phyloP scores from a whole-genome alignment of 2,888 invertebrate species.

The Rhimphoctona megacephalus region DNA sequence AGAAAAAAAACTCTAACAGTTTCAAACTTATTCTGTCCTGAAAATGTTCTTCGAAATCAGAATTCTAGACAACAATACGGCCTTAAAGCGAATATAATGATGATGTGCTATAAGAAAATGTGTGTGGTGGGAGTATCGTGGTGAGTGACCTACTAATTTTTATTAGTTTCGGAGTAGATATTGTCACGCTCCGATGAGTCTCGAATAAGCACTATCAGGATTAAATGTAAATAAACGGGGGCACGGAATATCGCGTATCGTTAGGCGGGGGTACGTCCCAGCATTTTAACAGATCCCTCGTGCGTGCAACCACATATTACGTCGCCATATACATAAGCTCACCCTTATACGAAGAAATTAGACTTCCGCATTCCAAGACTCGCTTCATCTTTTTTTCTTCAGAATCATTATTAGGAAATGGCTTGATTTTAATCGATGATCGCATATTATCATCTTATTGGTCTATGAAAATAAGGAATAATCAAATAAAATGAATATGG shows the following conservation, averaged over 20 bases:
- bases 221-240: conserved; percentile 54
- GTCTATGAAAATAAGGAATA: neutral
- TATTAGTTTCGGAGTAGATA: neutral
- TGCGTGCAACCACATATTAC: conserved; percentile 67
- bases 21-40: no score
- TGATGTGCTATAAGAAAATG: neutral
- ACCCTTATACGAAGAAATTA: conserved; percentile 8
- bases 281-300: conserved; percentile 72
- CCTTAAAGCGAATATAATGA: neutral
- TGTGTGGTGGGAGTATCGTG: neutral
- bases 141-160: neutral
- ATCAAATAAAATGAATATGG: neutral
- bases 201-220: conserved; percentile 26
- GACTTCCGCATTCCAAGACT: conserved; percentile 72
- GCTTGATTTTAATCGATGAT: neutral
- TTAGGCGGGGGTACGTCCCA: conserved; percentile 32
- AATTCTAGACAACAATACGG: no score
- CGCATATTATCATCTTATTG: neutral
- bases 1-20: no score
- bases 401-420: conserved; percentile 21
- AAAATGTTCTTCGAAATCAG: no score
- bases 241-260: conserved; percentile 40
- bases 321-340: neutral
- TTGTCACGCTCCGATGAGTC: conserved; percentile 31
- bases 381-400: conserved; percentile 50